phyloP scores from a whole-genome alignment of 2,113 vertebrate species.

The Cichladusa arquata region DNA sequence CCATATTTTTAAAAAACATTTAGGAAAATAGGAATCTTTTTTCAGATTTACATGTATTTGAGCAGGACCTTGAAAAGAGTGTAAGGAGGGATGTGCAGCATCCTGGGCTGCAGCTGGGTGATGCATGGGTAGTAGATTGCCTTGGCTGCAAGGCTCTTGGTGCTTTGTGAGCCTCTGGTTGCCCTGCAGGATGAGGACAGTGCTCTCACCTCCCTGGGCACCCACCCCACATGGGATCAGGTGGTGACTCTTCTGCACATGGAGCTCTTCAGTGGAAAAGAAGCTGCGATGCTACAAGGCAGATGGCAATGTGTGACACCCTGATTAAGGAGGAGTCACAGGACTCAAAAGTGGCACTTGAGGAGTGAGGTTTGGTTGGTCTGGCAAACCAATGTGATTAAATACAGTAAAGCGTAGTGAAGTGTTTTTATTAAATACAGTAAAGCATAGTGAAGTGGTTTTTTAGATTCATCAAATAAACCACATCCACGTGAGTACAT shows the following conservation, averaged over 20 bases:
- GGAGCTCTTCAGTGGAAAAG: background rate
- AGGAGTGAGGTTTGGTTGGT: background rate
- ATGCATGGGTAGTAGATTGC: background rate
- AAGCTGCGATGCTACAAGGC: background rate
- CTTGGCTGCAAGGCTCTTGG: background rate
- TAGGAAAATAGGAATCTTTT: background rate
- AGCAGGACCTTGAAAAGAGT: background rate
- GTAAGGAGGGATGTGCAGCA: background rate
- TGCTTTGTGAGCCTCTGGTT: background rate
- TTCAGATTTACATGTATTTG: fast-evolving
- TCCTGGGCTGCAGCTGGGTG: background rate
- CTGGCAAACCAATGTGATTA: background rate
- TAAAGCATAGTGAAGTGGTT: background rate
- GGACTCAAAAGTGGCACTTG: background rate
- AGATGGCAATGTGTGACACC: background rate
- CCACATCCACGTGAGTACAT: background rate
- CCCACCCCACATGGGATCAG: background rate
- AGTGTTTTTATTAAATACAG: background rate
- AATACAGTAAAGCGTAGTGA: background rate
- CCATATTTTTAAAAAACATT: background rate
- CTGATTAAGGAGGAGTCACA: background rate
- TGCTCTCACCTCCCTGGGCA: background rate
- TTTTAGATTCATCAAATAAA: slow-evolving; percentile 7
- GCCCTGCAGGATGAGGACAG: background rate
- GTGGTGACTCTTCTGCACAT: background rate